Evolutionary conservation across 2,888 invertebrate species (phyloP), one percentile per base, ranked within the genome.

Genomic region (Hydrotaea diabolus): DNA sequence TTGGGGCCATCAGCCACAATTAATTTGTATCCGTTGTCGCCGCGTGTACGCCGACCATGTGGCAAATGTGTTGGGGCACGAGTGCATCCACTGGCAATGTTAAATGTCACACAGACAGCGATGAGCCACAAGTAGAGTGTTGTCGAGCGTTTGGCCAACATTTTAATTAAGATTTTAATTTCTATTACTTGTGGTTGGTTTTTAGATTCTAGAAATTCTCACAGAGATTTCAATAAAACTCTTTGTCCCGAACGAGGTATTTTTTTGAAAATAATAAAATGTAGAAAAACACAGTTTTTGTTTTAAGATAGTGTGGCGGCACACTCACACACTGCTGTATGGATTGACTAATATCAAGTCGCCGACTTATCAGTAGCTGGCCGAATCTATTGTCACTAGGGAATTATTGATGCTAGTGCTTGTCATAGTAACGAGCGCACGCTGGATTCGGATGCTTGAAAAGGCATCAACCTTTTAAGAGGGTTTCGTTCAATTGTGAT

Each of bases 11-110:
- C 97, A 89, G 95, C 96, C 88, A 97, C 94, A 90, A 96, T 93
- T 89, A 98, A 95, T 89, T 95, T 94, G 93, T 96, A 98, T 90
- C 96, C 97, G 93, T 97, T 97, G 93, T 98, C 97, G 36, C 98
- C 98, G 23, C 95, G 94, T 86, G 95, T 93, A 93, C 96, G 94
- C 89, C 86, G 89, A 78, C 90, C 92, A 86, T 91, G 92, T 84
- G 89, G 91, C 88, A 90, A 88, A 86, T 89, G 89, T 73, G 89
- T 90, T 86, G 92, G 92, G 64, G 90, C 90, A 84, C 92, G 91
- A 86, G 91, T 90, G 88, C 92, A 92, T 81, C 88, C 90, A 80
- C 85, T 84, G 82, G 87, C 88, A 86, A 89, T 87, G 89, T 86
- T 90, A 90, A 91, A 90, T 89, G 88, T 82, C 85, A 88, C 69